phyloP scores from a whole-genome alignment of 2,797 vertebrate species.

The Gallinago nigripennis region DNA sequence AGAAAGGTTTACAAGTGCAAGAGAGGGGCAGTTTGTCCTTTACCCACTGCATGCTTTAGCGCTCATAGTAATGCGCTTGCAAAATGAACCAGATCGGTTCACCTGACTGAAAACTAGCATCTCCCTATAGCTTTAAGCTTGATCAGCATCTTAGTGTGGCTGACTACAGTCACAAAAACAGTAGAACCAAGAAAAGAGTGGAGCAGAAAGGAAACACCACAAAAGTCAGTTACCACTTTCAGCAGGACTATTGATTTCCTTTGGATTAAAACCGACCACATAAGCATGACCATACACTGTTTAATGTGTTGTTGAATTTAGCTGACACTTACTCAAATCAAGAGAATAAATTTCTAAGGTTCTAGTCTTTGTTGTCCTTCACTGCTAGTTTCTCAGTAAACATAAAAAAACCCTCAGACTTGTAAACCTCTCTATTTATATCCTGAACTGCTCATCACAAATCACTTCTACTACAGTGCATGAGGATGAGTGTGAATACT shows the following conservation, averaged over 20 bases:
- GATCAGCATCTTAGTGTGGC: background rate
- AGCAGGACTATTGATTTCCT: background rate
- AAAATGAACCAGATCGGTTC: background rate
- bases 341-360: background rate
- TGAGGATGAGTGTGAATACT: background rate
- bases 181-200: background rate
- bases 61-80: rapidly evolving
- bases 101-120: background rate
- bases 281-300: background rate
- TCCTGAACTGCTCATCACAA: background rate
- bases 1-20: background rate
- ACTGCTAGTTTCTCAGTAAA: background rate
- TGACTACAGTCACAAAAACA: background rate
- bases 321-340: background rate
- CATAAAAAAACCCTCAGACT: background rate
- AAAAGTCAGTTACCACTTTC: background rate
- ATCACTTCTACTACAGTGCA: background rate
- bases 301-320: background rate
- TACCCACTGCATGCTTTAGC: background rate
- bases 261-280: background rate
- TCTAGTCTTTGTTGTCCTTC: background rate
- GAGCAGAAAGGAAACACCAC: background rate
- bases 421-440: background rate
- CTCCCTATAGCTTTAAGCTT: background rate
- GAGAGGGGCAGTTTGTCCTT: background rate